Evolutionary conservation across 2,888 invertebrate genomes (phyloP).

Genomic region (Diadegma fenestrale): DNA sequence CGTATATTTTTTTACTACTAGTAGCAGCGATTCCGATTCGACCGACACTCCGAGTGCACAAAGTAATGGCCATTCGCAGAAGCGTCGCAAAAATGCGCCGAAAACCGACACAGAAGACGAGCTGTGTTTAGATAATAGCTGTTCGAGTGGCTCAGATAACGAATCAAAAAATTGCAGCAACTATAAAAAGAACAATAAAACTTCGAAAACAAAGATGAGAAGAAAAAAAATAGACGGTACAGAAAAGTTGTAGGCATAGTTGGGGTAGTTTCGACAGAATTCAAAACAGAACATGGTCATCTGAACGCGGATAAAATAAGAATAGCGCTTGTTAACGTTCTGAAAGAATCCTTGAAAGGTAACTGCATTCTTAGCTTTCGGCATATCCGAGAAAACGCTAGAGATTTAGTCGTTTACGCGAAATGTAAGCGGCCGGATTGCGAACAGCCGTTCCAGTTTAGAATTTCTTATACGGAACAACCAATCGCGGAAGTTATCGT

Average conservation of each 20-base stretch:
- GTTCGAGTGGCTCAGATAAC: not conserved
- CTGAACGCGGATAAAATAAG: not conserved
- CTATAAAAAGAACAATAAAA: not conserved
- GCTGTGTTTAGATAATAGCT: not conserved
- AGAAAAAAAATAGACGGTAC: not conserved
- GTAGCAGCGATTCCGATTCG: not conserved
- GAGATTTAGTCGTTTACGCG: constrained; percentile 4
- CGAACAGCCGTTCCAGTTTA: not conserved
- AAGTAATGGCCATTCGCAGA: not conserved
- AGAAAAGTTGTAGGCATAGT: not conserved
- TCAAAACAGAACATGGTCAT: not conserved
- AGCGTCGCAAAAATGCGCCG: not conserved
- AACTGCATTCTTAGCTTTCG: not conserved
- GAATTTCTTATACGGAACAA: not conserved
- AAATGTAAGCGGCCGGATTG: not conserved
- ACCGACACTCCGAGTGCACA: not conserved
- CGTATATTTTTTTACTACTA: not conserved
- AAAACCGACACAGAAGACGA: not conserved
- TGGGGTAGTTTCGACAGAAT: not conserved
- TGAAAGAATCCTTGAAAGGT: not conserved
- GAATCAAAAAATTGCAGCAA: not conserved
- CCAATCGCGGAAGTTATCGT: not conserved
- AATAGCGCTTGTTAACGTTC: not conserved
- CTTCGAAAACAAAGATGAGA: not conserved
- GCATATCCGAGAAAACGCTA: not conserved